These are phyloP conservation scores for Agrochola litura DNA, from an alignment of 2,888 invertebrate species.

Conservation along the genomic window DNA sequence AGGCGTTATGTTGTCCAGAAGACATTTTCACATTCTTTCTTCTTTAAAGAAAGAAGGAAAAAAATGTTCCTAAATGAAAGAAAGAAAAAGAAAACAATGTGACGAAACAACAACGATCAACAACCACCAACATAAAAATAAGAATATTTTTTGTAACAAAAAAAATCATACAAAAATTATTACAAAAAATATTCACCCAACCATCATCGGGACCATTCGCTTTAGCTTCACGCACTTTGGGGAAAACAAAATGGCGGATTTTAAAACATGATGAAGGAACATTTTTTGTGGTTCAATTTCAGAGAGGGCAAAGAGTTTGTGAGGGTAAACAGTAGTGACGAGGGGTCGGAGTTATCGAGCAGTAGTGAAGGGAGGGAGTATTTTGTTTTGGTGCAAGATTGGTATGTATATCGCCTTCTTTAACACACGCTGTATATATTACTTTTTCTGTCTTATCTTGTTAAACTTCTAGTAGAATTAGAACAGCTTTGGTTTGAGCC, in stretches of 20 bases:
- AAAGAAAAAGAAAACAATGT: not conserved
- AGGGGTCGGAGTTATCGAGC: slow-evolving; percentile 78
- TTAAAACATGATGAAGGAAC: slow-evolving; percentile 69
- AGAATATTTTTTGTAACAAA: slow-evolving; percentile 61
- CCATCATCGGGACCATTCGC: slow-evolving; percentile 71
- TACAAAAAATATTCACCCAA: slow-evolving; percentile 59
- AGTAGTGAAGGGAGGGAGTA: slow-evolving; percentile 82
- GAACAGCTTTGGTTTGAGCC: slow-evolving; percentile 47
- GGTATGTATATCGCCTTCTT: slow-evolving; percentile 84
- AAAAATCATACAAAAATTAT: slow-evolving; percentile 33
- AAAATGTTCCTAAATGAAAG: too few species aligned
- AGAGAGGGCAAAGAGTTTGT: slow-evolving; percentile 85
- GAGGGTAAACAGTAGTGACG: slow-evolving; percentile 86
- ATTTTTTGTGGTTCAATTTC: slow-evolving; percentile 79
- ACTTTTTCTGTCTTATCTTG: slow-evolving; percentile 42
- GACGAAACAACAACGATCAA: slow-evolving; percentile 28
- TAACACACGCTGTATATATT: slow-evolving; percentile 62
- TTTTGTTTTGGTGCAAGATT: slow-evolving; percentile 82
- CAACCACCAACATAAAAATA: slow-evolving; percentile 38
- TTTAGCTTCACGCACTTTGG: slow-evolving; percentile 68
- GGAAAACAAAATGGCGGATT: slow-evolving; percentile 59
- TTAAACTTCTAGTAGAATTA: slow-evolving; percentile 41
- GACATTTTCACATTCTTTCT: too few species aligned
- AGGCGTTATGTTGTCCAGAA: not conserved
- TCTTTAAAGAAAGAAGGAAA: too few species aligned